phyloP scores from a whole-genome alignment of 2,113 vertebrate genomes.

The Etheostoma cragini region DNA sequence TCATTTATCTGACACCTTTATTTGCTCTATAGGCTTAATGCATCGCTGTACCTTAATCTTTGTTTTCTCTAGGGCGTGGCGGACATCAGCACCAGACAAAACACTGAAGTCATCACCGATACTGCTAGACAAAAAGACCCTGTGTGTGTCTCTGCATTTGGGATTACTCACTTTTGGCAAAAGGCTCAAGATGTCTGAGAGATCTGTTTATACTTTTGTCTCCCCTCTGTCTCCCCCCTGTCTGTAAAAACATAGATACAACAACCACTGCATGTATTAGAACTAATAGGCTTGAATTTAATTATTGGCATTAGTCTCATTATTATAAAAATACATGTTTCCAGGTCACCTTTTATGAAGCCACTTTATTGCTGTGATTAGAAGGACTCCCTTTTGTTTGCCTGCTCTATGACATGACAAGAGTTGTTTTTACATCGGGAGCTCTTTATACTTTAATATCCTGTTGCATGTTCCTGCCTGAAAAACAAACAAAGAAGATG shows the following conservation, averaged over 20 bases:
- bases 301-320: neutral
- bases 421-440: slow-evolving; percentile 49
- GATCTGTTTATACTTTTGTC: slow-evolving; percentile 17
- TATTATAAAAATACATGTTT: slow-evolving; percentile 4
- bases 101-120: neutral
- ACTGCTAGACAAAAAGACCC: neutral
- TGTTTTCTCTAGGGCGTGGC: slow-evolving; percentile 52
- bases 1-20: neutral
- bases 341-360: slow-evolving; percentile 18
- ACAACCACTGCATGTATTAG: neutral
- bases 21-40: neutral
- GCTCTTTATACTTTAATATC: slow-evolving; percentile 66
- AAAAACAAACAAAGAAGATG: slow-evolving; percentile 45
- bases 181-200: neutral
- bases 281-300: neutral
- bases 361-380: slow-evolving; percentile 32
- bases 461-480: slow-evolving; percentile 59
- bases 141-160: slow-evolving; percentile 6
- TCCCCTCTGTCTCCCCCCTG: neutral
- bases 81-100: slow-evolving; percentile 38
- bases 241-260: neutral
- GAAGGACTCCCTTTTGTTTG: slow-evolving; percentile 35
- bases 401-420: slow-evolving; percentile 3
- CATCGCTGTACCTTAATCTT: slow-evolving; percentile 24
- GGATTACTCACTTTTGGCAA: slow-evolving; percentile 1